Percentiles rank a stretch among this genome's conserved stretches.
Conservation (phyloP, 2,888 invertebrate genomes). For the Cerastis leucographa region DNA sequence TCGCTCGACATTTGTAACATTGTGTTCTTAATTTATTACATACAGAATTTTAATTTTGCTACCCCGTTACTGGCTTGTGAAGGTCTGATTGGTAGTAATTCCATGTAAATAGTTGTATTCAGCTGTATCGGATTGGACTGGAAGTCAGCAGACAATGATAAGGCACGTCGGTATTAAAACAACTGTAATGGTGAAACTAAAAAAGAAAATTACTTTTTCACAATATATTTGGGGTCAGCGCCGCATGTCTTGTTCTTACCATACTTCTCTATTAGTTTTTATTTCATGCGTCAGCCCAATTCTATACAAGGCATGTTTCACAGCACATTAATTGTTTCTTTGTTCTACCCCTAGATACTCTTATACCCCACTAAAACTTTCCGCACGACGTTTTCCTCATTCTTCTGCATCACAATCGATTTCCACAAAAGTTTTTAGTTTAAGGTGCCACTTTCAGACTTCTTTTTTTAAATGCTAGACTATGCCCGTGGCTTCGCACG, state of each 20-base stretch:
- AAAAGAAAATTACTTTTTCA: background rate
- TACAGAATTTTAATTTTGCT: background rate
- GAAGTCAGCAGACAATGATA: background rate
- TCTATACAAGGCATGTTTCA: background rate
- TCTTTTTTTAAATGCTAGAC: background rate
- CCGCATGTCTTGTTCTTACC: background rate
- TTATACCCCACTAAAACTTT: background rate
- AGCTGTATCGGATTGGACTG: background rate
- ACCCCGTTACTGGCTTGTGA: background rate
- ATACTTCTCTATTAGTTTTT: background rate
- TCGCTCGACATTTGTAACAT: constrained; percentile 2
- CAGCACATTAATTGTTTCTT: background rate
- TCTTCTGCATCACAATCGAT: background rate
- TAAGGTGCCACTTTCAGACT: background rate
- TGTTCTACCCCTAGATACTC: background rate
- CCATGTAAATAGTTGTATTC: background rate
- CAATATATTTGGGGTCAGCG: background rate
- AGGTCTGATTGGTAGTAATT: background rate
- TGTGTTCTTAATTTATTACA: constrained; percentile 2
- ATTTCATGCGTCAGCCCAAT: no score
- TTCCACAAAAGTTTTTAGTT: background rate
- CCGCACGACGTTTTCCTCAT: background rate
- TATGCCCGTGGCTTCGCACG: no score
- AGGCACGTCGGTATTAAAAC: no score
- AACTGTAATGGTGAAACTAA: background rate